phyloP scores from a whole-genome alignment of 2,113 vertebrate genomes.

The Diadophis punctatus region DNA sequence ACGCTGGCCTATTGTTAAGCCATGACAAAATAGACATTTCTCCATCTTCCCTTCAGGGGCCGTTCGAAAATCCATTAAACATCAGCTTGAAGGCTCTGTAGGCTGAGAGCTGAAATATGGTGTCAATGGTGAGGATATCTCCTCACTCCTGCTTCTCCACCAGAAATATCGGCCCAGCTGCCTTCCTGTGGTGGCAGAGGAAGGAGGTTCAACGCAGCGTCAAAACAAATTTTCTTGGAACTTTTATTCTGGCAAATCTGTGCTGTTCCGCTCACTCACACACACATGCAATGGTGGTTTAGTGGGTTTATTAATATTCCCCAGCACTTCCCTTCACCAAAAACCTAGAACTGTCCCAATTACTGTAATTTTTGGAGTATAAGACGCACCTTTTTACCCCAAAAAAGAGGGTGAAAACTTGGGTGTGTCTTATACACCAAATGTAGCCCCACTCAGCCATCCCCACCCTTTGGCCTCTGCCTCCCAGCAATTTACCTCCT shows the following conservation, averaged over 20 bases:
- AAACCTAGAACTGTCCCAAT: neutral
- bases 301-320: no score
- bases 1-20: conserved; percentile 4
- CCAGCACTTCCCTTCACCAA: no score
- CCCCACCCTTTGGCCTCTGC: no score
- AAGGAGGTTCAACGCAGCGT: neutral
- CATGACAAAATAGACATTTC: conserved; percentile 20
- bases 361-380: no score
- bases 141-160: neutral
- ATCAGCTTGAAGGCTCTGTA: fast-evolving
- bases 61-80: conserved; percentile 20
- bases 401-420: no score
- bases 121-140: neutral
- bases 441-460: no score
- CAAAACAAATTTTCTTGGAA: neutral
- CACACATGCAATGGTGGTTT: no score
- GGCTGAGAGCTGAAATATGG: neutral
- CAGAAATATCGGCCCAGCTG: neutral
- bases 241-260: neutral
- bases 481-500: no score
- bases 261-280: neutral
- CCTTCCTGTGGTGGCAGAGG: neutral
- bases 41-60: conserved; percentile 13
- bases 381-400: no score
- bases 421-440: no score